Percentiles rank a stretch among this genome's conserved stretches.
Conservation (phyloP, 2,888 invertebrate species). For the Harpagoxenus sublaevis region DNA sequence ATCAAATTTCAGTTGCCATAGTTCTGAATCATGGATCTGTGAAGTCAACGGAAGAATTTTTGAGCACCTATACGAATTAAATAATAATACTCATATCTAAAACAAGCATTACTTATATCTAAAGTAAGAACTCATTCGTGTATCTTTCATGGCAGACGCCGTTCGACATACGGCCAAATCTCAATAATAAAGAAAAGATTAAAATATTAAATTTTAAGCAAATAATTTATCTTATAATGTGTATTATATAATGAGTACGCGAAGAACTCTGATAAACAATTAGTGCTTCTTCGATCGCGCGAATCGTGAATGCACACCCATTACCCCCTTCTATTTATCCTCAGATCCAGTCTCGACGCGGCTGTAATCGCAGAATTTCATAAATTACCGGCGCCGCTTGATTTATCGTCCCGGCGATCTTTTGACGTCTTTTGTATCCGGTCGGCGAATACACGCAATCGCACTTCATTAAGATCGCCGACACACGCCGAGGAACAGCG, state of each 20-base stretch:
- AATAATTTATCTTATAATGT: not conserved
- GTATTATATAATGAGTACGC: not conserved
- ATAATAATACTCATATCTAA: not conserved
- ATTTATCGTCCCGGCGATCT: conserved; percentile 12
- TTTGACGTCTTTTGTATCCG: conserved; percentile 15
- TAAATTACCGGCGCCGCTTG: conserved; percentile 14
- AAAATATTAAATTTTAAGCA: not conserved
- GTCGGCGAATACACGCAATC: conserved; percentile 22
- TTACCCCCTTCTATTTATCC: not conserved
- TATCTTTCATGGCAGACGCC: not conserved
- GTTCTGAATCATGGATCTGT: too few relatives aligned
- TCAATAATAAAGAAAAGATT: not conserved
- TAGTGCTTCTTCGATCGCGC: not conserved
- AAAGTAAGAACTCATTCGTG: not conserved
- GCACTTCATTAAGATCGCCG: conserved; percentile 40
- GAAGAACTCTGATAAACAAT: not conserved
- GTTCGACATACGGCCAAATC: not conserved
- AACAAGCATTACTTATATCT: not conserved
- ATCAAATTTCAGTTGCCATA: too few relatives aligned
- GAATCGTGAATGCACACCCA: not conserved
- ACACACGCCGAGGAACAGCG: not conserved
- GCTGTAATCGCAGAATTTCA: not conserved
- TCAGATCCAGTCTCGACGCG: not conserved
- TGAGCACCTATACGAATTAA: not conserved
- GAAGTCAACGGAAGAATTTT: not conserved